Evolutionary conservation across 1,140 invertebrate genomes (phyloP), one percentile per base, ranked within the genome.

Genomic region (Mesaphorura yosii): DNA sequence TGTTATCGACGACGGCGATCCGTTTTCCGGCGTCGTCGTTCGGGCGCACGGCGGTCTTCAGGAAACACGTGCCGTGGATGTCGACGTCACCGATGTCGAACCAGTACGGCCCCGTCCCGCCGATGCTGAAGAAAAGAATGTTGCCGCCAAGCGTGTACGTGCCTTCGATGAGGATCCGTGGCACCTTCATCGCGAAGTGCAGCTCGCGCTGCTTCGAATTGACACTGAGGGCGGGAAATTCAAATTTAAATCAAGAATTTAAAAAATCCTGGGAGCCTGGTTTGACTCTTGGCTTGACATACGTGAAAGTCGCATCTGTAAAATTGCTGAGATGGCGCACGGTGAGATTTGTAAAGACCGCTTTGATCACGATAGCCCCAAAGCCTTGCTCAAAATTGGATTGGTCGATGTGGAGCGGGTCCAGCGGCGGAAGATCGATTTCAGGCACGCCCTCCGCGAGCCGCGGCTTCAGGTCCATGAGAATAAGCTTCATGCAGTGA

Each of bases 91-190:
- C 54, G 22, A 56, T 42, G 28, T 51, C 39, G 47, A 56, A 56
- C 54, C 54, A 56, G 25, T 56, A 56, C 10, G 54, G 54, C 1
- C 54, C 54, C 27, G n/a, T 56, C 28, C 54, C 54, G 20, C 54
- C 54, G 29, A 56, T 56, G 6, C 48, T 48, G 51, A 56, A 44
- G 23, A 56, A 49, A 25, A 56, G 31, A 17, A 56, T 51, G 19
- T 56, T 56, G 7, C 54, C 54, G 12, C 54, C 54, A 15, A 56
- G 25, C 23, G 20, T 45, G 31, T 56, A 56, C 6, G 48, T 56
- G 22, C 54, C 54, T 20, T 56, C 48, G 41, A 56, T 56, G 14
- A 48, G 27, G 7, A 56, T 19, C 2, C 25, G 7, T n/a, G 54
- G 54, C 6, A 51, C 42, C 3, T 34, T 28, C 54, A 56, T 51